Base-by-base conservation (phyloP, 2,113 vertebrate species). In the Eolophus roseicapilla region DNA sequence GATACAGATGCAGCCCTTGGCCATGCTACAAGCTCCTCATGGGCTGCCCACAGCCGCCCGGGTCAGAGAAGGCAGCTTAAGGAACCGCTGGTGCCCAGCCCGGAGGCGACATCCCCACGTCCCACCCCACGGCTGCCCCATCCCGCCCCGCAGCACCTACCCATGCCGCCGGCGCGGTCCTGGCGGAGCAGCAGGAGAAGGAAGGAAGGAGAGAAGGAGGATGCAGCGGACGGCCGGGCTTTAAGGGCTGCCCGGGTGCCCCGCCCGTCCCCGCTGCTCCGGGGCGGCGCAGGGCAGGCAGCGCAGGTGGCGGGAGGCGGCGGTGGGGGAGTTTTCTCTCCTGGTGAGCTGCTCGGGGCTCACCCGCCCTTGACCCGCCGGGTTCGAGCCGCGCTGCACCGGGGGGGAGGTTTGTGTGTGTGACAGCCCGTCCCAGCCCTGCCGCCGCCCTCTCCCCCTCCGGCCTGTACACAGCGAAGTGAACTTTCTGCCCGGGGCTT, bases 221-320 rank as follows among this genome's bases (percentile, higher is more conserved):
- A 2, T 2, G 1, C 10, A 0, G 6, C 33, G 9, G 39, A 6
- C 23, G 11, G 37, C 21, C 39, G 28, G 46, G 55, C 29, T 94
- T 95, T 96, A 95, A 92, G 60, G 41, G 62, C 21, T 20, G 47
- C 44, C 10, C n/a, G n/a, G 41, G 44, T 65, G 86, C 84, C 53
- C 64, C 53, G 82, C 73, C 85, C 60, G 76, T 29, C n/a, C 73
- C 25, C 46, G 29, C 74, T 2, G 84, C 18, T 21, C 10, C 57
- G 41, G 89, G 94, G 89, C 57, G 92, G 89, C 2, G 74, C 63
- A 64, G 62, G 25, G 53, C 27, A 65, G 37, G 46, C 41, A 37
- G 63, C 20, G 74, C 76, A 64, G 90, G 79, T 68, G 60, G 46
- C 96, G 91, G 91, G 83, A 91, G 41, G 53, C 59, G 37, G 33